A percentile compares a stretch with the other conserved stretches of the same genome.
Conservation (phyloP, 2,113 vertebrate species). For the Thermophis baileyi region DNA sequence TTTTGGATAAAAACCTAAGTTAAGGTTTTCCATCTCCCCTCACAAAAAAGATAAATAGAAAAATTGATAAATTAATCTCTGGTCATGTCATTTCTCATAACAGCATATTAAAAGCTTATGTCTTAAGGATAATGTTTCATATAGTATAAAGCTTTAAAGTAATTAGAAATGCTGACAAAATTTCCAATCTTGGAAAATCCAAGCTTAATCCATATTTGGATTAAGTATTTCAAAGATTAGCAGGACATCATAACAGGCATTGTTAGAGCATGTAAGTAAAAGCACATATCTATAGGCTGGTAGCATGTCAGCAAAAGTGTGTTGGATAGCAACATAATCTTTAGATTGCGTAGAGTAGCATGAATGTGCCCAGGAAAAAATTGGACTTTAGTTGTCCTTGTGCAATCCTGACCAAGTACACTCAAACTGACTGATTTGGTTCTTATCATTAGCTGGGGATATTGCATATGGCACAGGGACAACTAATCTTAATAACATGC, state of each 20-base stretch:
- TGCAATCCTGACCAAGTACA: background rate
- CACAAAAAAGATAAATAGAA: background rate
- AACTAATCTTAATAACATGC: background rate
- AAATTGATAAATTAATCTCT: background rate
- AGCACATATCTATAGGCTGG: background rate
- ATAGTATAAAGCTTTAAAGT: background rate
- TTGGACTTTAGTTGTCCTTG: background rate
- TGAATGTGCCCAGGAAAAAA: background rate
- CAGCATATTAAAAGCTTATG: background rate
- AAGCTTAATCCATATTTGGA: background rate
- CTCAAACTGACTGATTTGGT: background rate
- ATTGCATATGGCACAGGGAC: background rate
- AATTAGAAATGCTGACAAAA: background rate
- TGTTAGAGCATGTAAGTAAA: background rate
- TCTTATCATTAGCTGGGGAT: background rate
- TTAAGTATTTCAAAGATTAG: background rate
- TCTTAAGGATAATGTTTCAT: background rate
- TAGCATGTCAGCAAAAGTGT: background rate
- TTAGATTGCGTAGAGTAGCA: background rate
- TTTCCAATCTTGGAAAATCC: background rate
- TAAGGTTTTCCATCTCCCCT: background rate
- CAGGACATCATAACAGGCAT: background rate
- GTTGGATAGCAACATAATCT: background rate
- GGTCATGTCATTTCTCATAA: background rate
- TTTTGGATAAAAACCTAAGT: background rate